Evolutionary conservation across 2,113 vertebrate species (phyloP).

Genomic region (Protobothrops mucrosquamatus): DNA sequence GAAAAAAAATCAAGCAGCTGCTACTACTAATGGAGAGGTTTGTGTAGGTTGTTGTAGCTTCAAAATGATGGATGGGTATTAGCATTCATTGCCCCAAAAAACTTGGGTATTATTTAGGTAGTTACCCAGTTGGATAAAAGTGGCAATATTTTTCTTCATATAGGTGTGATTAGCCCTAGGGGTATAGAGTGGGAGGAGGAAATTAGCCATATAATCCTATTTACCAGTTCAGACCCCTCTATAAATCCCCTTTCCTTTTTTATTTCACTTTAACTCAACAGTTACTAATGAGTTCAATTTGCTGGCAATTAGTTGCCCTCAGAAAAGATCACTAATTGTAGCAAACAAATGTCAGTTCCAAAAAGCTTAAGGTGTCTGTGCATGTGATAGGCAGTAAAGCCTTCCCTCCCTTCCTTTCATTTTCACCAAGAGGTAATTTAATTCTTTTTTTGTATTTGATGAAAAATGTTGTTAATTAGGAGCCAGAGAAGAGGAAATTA

Average conservation of each 20-base stretch:
- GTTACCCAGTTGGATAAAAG: conserved; percentile 35
- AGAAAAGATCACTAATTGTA: conserved; percentile 61
- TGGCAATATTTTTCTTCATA: conserved; percentile 56
- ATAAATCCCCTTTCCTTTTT: conserved; percentile 35
- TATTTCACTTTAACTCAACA: conserved; percentile 53
- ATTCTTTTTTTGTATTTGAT: conserved; percentile 42
- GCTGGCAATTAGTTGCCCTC: conserved; percentile 60
- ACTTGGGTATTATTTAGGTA: conserved; percentile 45
- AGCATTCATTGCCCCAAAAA: conserved; percentile 13
- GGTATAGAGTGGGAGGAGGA: conserved; percentile 39
- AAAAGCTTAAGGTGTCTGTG: conserved; percentile 48
- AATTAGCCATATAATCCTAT: conserved; percentile 47
- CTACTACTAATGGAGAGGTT: conserved; percentile 42
- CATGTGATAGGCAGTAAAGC: conserved; percentile 40
- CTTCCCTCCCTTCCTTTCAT: conserved; percentile 33
- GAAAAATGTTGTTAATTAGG: conserved; percentile 64
- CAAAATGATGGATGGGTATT: conserved; percentile 39
- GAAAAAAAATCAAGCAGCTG: conserved; percentile 25
- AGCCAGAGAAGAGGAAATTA: conserved; percentile 62
- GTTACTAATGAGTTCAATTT: conserved; percentile 65
- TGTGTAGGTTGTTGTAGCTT: conserved; percentile 17
- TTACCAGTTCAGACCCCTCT: conserved; percentile 53
- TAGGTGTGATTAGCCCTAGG: conserved; percentile 44
- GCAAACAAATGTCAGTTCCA: conserved; percentile 47
- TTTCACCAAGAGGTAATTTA: conserved; percentile 49